Evolutionary conservation across 2,888 invertebrate species (phyloP).

Genomic region (Agonopterix alstromeriana): DNA sequence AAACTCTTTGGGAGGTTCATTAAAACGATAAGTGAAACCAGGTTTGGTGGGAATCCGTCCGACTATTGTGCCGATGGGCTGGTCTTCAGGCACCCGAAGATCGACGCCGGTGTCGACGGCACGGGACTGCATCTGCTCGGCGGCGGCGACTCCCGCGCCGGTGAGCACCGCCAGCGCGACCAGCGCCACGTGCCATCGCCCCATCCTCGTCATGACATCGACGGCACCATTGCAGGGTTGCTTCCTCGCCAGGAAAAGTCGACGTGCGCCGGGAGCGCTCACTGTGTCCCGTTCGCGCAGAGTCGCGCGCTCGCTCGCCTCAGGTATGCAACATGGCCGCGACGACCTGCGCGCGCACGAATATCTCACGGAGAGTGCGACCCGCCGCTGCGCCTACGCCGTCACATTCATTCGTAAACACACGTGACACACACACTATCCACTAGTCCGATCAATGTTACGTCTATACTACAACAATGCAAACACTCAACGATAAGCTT

Average conservation of each 20-base stretch:
- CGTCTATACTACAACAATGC: slow-evolving; percentile 1
- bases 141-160: slow-evolving; percentile 50
- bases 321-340: slow-evolving; percentile 78
- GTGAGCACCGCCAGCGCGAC: slow-evolving; percentile 60
- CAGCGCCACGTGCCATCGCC: slow-evolving; percentile 69
- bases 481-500: slow-evolving; percentile 2
- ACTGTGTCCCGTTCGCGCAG: slow-evolving; percentile 70
- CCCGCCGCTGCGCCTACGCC: slow-evolving; percentile 70
- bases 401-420: slow-evolving; percentile 72
- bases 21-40: slow-evolving; percentile 94
- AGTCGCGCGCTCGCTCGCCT: slow-evolving; percentile 66
- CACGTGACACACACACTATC: slow-evolving; percentile 70
- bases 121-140: slow-evolving; percentile 88
- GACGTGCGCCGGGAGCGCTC: slow-evolving; percentile 48
- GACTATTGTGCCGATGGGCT: slow-evolving; percentile 88
- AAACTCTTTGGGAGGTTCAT: slow-evolving; percentile 93
- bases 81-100: slow-evolving; percentile 90
- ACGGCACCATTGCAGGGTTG: slow-evolving; percentile 59
- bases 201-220: slow-evolving; percentile 65
- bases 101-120: slow-evolving; percentile 92
- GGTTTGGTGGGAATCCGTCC: slow-evolving; percentile 91
- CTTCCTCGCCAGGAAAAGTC: slow-evolving; percentile 58
- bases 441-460: slow-evolving; percentile 21
- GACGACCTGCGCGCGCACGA: slow-evolving; percentile 70
- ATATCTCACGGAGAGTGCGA: slow-evolving; percentile 74